These are phyloP conservation scores for Accipiter cooperii DNA, from an alignment of 2,113 vertebrate species.

Conservation along the genomic window DNA sequence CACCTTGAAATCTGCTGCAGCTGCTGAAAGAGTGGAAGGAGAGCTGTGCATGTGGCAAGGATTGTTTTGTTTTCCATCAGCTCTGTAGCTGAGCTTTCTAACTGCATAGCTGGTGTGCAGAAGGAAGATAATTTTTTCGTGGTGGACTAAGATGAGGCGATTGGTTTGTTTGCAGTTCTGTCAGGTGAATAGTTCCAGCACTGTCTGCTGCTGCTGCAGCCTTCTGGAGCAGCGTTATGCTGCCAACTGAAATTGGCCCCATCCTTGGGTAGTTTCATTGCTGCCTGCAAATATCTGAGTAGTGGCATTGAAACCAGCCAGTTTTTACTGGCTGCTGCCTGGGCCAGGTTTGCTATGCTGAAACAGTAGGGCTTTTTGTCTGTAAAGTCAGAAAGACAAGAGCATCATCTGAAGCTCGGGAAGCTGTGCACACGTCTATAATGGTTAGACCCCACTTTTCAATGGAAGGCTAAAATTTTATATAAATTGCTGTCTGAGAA, in stretches of 20 bases:
- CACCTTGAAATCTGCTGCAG: background rate
- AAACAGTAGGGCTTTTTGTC: slow-evolving; percentile 19
- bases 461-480: background rate
- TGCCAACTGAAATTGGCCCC: background rate
- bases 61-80: background rate
- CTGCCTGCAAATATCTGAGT: background rate
- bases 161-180: background rate
- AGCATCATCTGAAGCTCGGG: background rate
- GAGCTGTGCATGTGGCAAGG: background rate
- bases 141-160: rapidly evolving
- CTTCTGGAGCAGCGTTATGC: background rate
- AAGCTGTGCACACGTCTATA: background rate
- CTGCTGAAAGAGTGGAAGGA: background rate
- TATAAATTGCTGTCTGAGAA: background rate
- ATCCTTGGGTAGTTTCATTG: background rate
- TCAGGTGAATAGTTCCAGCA: background rate
- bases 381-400: background rate
- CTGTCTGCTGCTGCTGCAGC: background rate
- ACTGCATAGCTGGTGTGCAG: background rate
- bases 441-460: background rate
- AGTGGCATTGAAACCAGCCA: background rate
- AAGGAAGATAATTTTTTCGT: background rate
- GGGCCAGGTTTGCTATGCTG: background rate
- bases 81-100: background rate
- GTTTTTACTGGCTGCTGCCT: background rate